These are phyloP conservation scores for Ladona fulva DNA, from an alignment of 1,140 invertebrate genomes.

Conservation along the genomic window DNA sequence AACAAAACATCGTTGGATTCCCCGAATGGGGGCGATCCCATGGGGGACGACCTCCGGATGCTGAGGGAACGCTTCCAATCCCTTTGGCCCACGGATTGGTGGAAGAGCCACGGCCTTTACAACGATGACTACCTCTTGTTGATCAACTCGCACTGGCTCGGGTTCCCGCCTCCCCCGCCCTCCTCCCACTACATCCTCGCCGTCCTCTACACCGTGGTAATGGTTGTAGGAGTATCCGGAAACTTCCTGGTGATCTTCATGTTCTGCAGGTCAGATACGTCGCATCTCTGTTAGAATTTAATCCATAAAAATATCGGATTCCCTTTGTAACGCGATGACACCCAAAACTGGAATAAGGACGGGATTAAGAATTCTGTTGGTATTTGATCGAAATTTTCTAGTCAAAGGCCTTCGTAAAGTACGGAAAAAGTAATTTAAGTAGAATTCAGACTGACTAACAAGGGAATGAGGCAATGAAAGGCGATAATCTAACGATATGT, in stretches of 20 bases:
- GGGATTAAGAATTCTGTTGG: too few relatives aligned
- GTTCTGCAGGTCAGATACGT: conserved; percentile 48
- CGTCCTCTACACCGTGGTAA: conserved; percentile 47
- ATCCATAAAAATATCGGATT: too few relatives aligned
- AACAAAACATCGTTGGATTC: too few relatives aligned
- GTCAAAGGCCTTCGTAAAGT: too few relatives aligned
- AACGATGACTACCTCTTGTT: conserved; percentile 44
- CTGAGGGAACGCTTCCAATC: conserved; percentile 31
- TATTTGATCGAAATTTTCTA: too few relatives aligned
- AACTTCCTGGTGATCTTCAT: conserved; percentile 55
- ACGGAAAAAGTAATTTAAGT: too few relatives aligned
- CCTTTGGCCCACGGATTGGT: conserved; percentile 40
- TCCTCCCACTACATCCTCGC: conserved; percentile 46
- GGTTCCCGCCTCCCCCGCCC: conserved; percentile 46
- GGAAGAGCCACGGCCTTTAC: conserved; percentile 42
- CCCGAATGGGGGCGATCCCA: too few relatives aligned
- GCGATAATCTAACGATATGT: too few relatives aligned
- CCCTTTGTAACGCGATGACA: too few relatives aligned
- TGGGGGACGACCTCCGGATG: neutral
- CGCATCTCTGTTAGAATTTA: neutral
- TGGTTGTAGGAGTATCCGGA: conserved; percentile 48
- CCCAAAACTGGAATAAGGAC: too few relatives aligned
- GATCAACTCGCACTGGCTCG: conserved; percentile 57
- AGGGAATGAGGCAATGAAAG: too few relatives aligned
- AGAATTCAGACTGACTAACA: too few relatives aligned